These are phyloP conservation scores for Peromyscus eremicus DNA, from an alignment of 2,797 vertebrate species.

Conservation along the genomic window DNA sequence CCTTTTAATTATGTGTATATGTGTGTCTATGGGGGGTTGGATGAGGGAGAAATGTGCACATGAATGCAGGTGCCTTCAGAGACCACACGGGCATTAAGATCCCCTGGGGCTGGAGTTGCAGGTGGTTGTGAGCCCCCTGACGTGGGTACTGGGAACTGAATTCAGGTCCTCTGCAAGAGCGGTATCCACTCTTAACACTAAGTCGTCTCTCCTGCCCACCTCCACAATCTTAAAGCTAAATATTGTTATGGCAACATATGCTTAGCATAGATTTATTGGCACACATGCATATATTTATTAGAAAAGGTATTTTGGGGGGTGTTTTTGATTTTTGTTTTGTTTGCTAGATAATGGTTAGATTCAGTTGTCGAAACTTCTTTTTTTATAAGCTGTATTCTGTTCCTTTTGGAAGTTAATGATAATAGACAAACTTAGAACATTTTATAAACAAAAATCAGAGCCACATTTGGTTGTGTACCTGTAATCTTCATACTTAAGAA, in stretches of 20 bases:
- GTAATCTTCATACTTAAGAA: background rate
- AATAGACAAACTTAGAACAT: background rate
- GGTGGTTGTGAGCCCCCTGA: background rate
- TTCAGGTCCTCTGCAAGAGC: background rate
- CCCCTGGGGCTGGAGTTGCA: too few relatives aligned
- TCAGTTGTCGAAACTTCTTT: background rate
- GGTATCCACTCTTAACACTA: background rate
- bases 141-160: background rate
- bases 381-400: constrained; percentile 2
- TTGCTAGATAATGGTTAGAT: background rate
- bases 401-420: background rate
- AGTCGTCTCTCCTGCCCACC: background rate
- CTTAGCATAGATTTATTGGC: background rate
- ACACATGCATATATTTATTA: background rate
- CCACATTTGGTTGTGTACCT: background rate
- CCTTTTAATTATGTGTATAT: background rate
- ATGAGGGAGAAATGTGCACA: background rate
- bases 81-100: background rate
- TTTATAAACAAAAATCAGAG: background rate
- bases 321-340: background rate
- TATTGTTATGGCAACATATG: background rate
- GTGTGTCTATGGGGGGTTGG: background rate
- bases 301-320: background rate
- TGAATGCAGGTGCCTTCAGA: background rate
- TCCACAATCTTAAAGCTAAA: background rate